A percentile compares a stretch with the other conserved stretches of the same genome.
Evolutionary conservation across 2,888 invertebrate species (phyloP).

Genomic region (Zaprionus bogoriensis): DNA sequence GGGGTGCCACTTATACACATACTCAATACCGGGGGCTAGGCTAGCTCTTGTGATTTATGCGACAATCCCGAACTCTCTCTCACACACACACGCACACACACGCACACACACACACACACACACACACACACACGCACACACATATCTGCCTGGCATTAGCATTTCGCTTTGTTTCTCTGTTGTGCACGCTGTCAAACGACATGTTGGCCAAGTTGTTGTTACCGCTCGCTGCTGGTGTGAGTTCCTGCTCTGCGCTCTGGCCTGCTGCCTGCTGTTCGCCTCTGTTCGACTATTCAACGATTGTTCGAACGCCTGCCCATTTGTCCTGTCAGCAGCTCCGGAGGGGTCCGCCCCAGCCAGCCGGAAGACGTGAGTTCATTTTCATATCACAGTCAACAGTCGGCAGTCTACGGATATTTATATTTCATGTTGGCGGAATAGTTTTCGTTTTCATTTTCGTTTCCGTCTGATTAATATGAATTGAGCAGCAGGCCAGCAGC

Average conservation of each 20-base stretch:
- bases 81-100: no score
- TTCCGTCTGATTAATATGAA: slow-evolving; percentile 30
- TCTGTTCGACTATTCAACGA: slow-evolving; percentile 23
- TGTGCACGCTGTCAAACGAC: slow-evolving; percentile 2
- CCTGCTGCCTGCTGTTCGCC: slow-evolving; percentile 17
- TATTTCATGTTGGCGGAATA: slow-evolving; percentile 11
- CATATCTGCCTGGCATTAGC: slow-evolving; percentile 60
- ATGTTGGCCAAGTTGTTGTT: slow-evolving; percentile 32
- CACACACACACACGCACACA: slow-evolving; percentile 18
- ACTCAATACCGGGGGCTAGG: background rate
- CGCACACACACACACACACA: slow-evolving; percentile 6
- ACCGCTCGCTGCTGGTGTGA: background rate
- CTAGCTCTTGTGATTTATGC: slow-evolving; percentile 60
- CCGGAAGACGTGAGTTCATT: slow-evolving; percentile 23
- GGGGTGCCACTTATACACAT: slow-evolving; percentile 16
- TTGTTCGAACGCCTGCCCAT: slow-evolving; percentile 27
- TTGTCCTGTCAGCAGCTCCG: slow-evolving; percentile 22
- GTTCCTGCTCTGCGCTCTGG: background rate
- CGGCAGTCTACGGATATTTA: background rate
- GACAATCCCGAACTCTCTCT: no score
- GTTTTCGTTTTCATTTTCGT: no score
- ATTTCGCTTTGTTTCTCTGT: slow-evolving; percentile 47
- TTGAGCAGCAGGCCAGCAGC: background rate
- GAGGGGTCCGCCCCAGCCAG: no score
- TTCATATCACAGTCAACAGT: slow-evolving; percentile 15